Conservation (phyloP, 2,113 vertebrate genomes). For the Copsychus sechellarum region DNA sequence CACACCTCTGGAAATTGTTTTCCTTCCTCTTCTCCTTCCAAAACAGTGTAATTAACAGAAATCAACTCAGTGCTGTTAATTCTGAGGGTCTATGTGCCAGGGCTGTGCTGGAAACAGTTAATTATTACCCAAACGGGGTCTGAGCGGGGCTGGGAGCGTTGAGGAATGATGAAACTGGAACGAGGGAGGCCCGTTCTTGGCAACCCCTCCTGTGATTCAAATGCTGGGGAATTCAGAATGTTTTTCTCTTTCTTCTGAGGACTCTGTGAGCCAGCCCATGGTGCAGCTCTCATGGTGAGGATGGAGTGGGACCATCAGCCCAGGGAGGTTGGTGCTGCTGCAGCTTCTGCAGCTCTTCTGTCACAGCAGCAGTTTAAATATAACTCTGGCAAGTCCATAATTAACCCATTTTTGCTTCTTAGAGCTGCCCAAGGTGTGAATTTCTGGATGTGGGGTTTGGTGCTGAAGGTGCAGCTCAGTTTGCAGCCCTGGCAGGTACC, state of each 20-base stretch:
- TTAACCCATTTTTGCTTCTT: neutral
- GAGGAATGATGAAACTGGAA: constrained; percentile 47
- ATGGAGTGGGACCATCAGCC: neutral
- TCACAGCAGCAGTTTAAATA: neutral
- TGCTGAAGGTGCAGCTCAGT: neutral
- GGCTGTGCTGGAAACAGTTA: constrained; percentile 4
- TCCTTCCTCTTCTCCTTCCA: constrained; percentile 39
- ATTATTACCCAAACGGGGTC: constrained; percentile 55
- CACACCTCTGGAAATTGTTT: neutral
- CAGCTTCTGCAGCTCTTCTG: neutral
- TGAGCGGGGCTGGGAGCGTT: constrained; percentile 1
- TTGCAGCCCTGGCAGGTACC: neutral
- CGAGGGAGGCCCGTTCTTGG: constrained; percentile 39
- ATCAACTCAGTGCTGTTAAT: neutral
- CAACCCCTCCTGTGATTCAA: neutral
- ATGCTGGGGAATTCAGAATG: constrained; percentile 50
- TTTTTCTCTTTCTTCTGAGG: constrained; percentile 26
- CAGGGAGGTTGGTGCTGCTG: neutral
- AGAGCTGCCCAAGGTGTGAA: fast-evolving
- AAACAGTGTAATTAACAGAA: neutral
- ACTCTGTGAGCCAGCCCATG: neutral
- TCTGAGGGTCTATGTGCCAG: neutral
- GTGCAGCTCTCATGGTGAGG: neutral
- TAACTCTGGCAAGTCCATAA: neutral
- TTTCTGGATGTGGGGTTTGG: neutral